Evolutionary conservation across 1,140 invertebrate genomes (phyloP).

Genomic region (Tachypleus tridentatus): DNA sequence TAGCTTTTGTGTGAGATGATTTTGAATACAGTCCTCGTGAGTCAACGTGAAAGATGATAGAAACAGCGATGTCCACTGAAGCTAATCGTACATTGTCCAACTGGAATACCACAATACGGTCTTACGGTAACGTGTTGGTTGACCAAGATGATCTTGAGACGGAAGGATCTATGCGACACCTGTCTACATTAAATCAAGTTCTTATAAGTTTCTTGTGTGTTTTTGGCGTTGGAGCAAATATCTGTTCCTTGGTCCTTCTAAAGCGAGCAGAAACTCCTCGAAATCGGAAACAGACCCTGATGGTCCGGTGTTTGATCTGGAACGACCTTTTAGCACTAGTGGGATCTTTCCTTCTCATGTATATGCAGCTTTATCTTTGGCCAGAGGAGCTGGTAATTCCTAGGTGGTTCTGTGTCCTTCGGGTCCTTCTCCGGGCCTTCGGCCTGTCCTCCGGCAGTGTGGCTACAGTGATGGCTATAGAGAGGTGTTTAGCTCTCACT

Average conservation of each 20-base stretch:
- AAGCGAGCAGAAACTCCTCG: slow-evolving; percentile 35
- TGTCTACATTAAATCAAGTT: slow-evolving; percentile 28
- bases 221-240: slow-evolving; percentile 46
- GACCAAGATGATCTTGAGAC: no score
- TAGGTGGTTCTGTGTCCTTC: slow-evolving; percentile 43
- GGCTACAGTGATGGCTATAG: slow-evolving; percentile 70
- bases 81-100: no score
- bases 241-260: slow-evolving; percentile 45
- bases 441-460: slow-evolving; percentile 74
- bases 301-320: slow-evolving; percentile 59
- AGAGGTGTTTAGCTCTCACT: slow-evolving; percentile 69
- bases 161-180: slow-evolving; percentile 7
- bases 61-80: no score
- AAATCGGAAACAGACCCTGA: slow-evolving; percentile 63
- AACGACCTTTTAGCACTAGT: slow-evolving; percentile 60
- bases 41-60: no score
- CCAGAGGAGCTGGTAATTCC: slow-evolving; percentile 12
- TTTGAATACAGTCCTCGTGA: no score
- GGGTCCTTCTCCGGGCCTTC: slow-evolving; percentile 62
- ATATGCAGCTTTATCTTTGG: slow-evolving; percentile 40
- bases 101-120: no score
- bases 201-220: slow-evolving; percentile 43
- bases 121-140: no score
- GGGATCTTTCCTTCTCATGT: slow-evolving; percentile 44
- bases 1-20: no score